Percentiles rank a stretch among this genome's conserved stretches.
phyloP scores from a whole-genome alignment of 2,888 invertebrate species.

The Tridacna gigas region DNA sequence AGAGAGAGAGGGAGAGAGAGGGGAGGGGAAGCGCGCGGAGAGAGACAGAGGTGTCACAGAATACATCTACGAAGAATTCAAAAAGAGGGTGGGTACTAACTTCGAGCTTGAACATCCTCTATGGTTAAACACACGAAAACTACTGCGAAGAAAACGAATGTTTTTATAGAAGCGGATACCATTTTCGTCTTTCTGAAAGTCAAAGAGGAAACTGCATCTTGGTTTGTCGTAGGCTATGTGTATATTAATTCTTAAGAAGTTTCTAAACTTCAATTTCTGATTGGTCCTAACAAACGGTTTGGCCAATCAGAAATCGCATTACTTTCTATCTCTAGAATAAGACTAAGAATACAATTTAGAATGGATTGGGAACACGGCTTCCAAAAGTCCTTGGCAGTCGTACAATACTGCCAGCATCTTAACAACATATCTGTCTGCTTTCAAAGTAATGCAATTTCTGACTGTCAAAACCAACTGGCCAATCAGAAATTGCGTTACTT shows the following conservation, averaged over 20 bases:
- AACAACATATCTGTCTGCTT: too few relatives aligned
- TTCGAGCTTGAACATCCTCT: constrained; percentile 1
- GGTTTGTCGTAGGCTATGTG: background rate
- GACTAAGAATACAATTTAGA: too few relatives aligned
- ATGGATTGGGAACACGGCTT: too few relatives aligned
- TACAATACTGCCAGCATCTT: too few relatives aligned
- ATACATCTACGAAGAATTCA: too few relatives aligned
- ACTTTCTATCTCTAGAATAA: too few relatives aligned
- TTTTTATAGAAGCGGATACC: background rate
- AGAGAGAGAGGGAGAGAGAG: background rate
- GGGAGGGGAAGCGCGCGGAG: background rate
- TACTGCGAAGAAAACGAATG: background rate
- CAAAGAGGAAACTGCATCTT: background rate
- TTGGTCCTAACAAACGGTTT: background rate
- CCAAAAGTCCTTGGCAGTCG: too few relatives aligned
- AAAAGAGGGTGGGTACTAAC: background rate
- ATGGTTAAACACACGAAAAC: background rate
- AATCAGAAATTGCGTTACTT: too few relatives aligned
- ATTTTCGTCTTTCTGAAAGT: background rate
- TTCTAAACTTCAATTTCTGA: background rate
- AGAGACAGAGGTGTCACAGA: background rate
- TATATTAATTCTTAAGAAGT: too few relatives aligned
- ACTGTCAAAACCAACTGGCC: too few relatives aligned
- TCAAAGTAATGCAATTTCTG: too few relatives aligned
- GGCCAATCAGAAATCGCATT: too few relatives aligned